Percentiles rank a stretch among this genome's conserved stretches.
Evolutionary conservation across 2,888 invertebrate genomes (phyloP).

Genomic region (Halictus quadricinctus): DNA sequence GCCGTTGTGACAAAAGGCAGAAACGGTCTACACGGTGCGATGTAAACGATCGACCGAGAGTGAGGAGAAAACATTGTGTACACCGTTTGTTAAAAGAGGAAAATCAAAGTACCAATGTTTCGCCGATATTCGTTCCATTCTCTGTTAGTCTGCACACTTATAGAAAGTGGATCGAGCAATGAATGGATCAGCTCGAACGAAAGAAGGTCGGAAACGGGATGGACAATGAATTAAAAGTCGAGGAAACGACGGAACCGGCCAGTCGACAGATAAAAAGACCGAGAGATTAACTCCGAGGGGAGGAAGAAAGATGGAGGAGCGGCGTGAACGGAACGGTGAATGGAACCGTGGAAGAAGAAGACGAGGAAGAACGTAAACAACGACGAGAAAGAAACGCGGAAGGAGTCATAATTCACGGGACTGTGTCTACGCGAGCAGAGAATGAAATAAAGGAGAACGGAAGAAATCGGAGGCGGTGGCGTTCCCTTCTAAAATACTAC

Average conservation of each 20-base stretch:
- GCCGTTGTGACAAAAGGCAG: neutral
- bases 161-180: conserved; percentile 19
- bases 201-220: neutral
- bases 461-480: neutral
- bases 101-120: neutral
- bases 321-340: conserved; percentile 20
- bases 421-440: neutral
- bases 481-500: neutral
- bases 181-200: neutral
- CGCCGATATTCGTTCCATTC: neutral
- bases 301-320: neutral
- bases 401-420: conserved; percentile 10
- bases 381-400: conserved; percentile 4
- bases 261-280: neutral
- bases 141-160: neutral
- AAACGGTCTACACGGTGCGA: neutral
- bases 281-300: neutral
- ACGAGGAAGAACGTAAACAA: conserved; percentile 4
- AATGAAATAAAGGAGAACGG: conserved; percentile 1
- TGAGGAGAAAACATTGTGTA: neutral
- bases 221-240: neutral
- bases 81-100: neutral
- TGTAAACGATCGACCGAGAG: neutral
- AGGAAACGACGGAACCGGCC: neutral
- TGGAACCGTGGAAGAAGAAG: neutral